Base-by-base conservation (phyloP, 2,888 invertebrate genomes). In the Hyposoter dolosus region DNA sequence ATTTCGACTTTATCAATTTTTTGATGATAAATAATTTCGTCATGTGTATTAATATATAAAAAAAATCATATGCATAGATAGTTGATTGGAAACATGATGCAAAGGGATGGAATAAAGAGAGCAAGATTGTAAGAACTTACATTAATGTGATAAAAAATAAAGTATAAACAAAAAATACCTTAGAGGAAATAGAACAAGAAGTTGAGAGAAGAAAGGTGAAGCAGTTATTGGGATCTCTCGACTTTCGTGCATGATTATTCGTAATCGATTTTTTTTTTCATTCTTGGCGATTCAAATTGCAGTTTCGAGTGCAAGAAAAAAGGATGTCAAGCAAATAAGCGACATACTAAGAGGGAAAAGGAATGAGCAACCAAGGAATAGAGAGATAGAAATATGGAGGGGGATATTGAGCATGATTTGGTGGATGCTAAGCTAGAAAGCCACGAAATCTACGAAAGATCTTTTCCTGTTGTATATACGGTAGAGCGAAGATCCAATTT, bases 401-500 rank as follows among this genome's bases (percentile, higher is more conserved):
- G 40, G 35, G 45, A 50, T 32, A 56, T 28, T 47, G 56, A 60
- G 56, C 43, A 19, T 32, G 63, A 19, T 75, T 82, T 35, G 60
- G 65, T 69, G 65, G 74, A 63, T 53, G 63, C 45, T 76, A 53
- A 80, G 76, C 68, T 80, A 43, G 69, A 40, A 71, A 15, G 47
- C 47, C 47, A 50, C 47, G 47, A 50, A 50, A 50, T 17, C 17
- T n/a, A 50, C 47, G 63, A 72, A 74, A 83, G 80, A 81, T 83
- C 72, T 77, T 74, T 12, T 81, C 68, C 19, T 50, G 56, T 50
- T 74, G 23, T 78, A 53, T 75, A 45, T 77, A 78, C 47, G 47
- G 28, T 47, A 45, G 65, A 45, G 32, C 32, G 75, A 74, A 69
- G 82, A 82, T 82, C 69, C 79, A 83, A 83, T 83, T 83, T 86